phyloP scores from a whole-genome alignment of 2,113 vertebrate species.

The Hippocampus mohnikei region DNA sequence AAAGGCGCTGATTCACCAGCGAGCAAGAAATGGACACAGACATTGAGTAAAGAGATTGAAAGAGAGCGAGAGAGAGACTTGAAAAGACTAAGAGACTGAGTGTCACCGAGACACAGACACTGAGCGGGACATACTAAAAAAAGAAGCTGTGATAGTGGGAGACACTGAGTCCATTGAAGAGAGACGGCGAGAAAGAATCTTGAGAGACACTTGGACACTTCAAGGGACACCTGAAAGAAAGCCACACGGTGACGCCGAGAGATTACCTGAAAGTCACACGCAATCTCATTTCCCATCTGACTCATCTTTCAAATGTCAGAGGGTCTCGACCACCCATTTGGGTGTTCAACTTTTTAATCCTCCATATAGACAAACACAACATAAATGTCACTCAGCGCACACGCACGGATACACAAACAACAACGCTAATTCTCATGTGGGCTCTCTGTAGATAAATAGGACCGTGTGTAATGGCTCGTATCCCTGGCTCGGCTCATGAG shows the following conservation, averaged over 20 bases:
- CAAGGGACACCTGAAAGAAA: too few relatives aligned
- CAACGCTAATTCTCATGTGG: conserved; percentile 39
- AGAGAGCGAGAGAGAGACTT: too few relatives aligned
- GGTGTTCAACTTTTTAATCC: conserved; percentile 16
- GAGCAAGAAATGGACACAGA: background rate
- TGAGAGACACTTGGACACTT: too few relatives aligned
- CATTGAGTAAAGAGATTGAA: conserved; percentile 4
- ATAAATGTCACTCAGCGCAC: conserved; percentile 31
- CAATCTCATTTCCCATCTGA: conserved; percentile 55
- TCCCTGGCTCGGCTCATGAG: conserved; percentile 55
- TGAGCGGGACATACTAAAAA: too few relatives aligned
- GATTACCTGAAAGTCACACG: conserved; percentile 46
- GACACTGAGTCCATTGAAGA: background rate
- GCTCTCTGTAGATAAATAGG: conserved; percentile 50
- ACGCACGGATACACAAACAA: background rate
- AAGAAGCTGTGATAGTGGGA: too few relatives aligned
- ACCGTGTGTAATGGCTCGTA: conserved; percentile 61
- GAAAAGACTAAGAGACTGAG: too few relatives aligned
- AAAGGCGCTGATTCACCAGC: too few relatives aligned
- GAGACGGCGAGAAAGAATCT: background rate
- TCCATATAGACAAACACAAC: conserved; percentile 33
- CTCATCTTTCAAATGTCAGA: conserved; percentile 53
- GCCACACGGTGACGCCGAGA: conserved; percentile 7
- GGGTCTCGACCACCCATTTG: conserved; percentile 7
- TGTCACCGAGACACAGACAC: too few relatives aligned